Base-by-base conservation (phyloP, 2,113 vertebrate genomes). In the Pluvianellus socialis region DNA sequence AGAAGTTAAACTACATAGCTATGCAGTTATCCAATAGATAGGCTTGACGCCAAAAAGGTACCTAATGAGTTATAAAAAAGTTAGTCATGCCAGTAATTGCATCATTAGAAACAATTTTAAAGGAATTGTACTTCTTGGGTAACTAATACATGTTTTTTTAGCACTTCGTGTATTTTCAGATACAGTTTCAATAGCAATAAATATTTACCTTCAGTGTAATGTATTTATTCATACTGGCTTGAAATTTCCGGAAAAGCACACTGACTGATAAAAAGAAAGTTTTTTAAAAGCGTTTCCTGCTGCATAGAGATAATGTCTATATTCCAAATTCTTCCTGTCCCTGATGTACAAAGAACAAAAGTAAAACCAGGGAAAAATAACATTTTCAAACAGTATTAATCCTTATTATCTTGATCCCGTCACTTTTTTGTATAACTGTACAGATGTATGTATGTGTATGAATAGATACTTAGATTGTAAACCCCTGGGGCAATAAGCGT, bases 61-160 rank as follows among this genome's bases (percentile, higher is more conserved):
- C 93, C 91, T 95, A 97, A 96, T 97, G 74, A 93, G 83, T 93
- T 96, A 91, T 77, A 85, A 94, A 88, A 95, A 94, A 88, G 82
- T 79, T 74, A 88, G 67, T 95, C 59, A 81, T 90, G 92, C 86
- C 77, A 92, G 71, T 96, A 97, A 95, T 94, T 94, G 94, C 92
- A 93, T 90, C 63, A 96, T 95, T 97, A 92, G 72, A 80, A 94
- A 93, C 0, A 0, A 92, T 79, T 96, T 61, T 90, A 96, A 96
- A 94, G 67, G 66, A 87, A 42, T 91, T 88, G 30, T 87, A 74
- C 70, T 55, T 83, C 81, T 73, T 96, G 65, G 61, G 55, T 76
- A 93, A 88, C 55, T 82, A 73, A 56, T 80, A 15, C 9, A 3
- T 68, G 65, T 81, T 95, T 91, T 94, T 94, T 38, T 71, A 86